Conservation (phyloP, 2,797 vertebrate genomes). For the Dryobates pubescens region DNA sequence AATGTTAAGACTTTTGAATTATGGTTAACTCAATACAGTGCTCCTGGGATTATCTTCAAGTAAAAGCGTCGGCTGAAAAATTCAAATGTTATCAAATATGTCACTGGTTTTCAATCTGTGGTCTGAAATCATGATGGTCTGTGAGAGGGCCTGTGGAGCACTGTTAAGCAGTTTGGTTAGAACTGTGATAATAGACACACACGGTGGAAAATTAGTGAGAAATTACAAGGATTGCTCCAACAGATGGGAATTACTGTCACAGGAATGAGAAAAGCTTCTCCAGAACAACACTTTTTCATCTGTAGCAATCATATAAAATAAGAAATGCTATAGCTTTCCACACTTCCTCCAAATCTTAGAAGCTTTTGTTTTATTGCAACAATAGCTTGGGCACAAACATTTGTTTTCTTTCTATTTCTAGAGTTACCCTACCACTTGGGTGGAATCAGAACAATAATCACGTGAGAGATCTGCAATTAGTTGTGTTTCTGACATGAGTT, state of each 20-base stretch:
- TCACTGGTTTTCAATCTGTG: neutral
- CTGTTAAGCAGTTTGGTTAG: neutral
- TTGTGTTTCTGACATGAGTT: neutral
- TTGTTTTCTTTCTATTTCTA: conserved; percentile 5
- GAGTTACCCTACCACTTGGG: neutral
- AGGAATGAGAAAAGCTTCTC: neutral
- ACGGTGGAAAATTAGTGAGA: neutral
- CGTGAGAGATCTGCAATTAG: neutral
- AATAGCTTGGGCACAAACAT: neutral
- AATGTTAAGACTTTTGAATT: neutral
- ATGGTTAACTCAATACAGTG: neutral
- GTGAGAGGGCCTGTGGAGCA: neutral
- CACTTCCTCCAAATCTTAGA: neutral
- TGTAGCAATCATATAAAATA: neutral
- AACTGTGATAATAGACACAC: neutral
- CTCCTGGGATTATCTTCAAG: neutral
- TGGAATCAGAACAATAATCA: neutral
- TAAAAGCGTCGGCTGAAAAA: neutral
- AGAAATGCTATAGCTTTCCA: neutral
- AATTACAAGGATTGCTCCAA: neutral
- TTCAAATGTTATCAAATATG: neutral
- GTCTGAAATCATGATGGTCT: neutral
- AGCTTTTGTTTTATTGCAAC: conserved; percentile 2
- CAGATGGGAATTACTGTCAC: neutral
- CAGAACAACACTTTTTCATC: neutral